These are phyloP conservation scores for Idaea aversata DNA, from an alignment of 2,888 invertebrate species.

Conservation along the genomic window DNA sequence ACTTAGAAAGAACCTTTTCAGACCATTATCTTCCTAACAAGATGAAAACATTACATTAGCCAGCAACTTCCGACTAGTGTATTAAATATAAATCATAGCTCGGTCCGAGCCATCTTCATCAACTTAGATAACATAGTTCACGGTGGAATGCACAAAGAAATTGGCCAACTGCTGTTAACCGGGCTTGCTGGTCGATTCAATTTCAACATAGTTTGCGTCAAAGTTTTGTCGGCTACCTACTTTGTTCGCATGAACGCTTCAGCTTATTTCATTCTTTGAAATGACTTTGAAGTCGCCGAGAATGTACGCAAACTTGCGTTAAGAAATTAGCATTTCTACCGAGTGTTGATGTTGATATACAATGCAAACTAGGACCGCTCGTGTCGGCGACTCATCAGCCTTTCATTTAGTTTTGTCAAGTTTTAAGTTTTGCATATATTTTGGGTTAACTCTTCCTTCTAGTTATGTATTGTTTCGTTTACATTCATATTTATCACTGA, in stretches of 20 bases:
- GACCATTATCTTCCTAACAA: neutral
- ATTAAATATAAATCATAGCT: slow-evolving; percentile 20
- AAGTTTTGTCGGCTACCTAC: slow-evolving; percentile 22
- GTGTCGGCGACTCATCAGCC: slow-evolving; percentile 4
- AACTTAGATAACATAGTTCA: slow-evolving; percentile 20
- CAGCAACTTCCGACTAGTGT: slow-evolving; percentile 4
- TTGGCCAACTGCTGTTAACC: slow-evolving; percentile 26
- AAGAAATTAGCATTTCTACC: slow-evolving; percentile 25
- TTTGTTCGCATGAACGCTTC: slow-evolving; percentile 21
- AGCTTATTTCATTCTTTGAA: slow-evolving; percentile 15
- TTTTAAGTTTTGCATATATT: slow-evolving; percentile 4
- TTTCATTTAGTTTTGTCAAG: slow-evolving; percentile 4
- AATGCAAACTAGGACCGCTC: slow-evolving; percentile 11
- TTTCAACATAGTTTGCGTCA: slow-evolving; percentile 23
- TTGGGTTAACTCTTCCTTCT: neutral
- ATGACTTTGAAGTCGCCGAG: slow-evolving; percentile 21
- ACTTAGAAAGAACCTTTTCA: neutral
- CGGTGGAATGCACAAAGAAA: slow-evolving; percentile 27
- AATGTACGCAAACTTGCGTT: slow-evolving; percentile 22
- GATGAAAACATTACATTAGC: neutral
- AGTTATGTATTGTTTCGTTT: neutral
- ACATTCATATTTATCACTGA: neutral
- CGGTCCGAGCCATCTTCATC: slow-evolving; percentile 20
- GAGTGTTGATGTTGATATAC: slow-evolving; percentile 16
- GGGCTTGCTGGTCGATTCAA: slow-evolving; percentile 22